Conservation (phyloP, 2,797 vertebrate species). For the Syndactyla subalaris region DNA sequence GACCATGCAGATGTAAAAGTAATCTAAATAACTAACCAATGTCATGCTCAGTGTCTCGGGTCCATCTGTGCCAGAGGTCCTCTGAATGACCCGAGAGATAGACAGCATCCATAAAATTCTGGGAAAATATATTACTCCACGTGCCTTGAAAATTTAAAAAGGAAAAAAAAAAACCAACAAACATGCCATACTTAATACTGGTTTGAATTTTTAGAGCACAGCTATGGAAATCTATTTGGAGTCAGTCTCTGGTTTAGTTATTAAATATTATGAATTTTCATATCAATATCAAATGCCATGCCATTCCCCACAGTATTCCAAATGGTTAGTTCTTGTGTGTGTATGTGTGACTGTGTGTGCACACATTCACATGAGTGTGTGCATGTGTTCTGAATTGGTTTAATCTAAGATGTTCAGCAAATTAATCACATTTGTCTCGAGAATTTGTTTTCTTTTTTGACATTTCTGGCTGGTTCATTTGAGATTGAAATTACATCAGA, state of each 20-base stretch:
- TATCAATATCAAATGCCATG: background rate
- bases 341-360: background rate
- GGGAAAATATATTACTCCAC: conserved; percentile 82
- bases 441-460: background rate
- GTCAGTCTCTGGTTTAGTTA: background rate
- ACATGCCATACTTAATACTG: accelerated
- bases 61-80: conserved; percentile 68
- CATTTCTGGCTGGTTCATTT: background rate
- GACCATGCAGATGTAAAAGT: background rate
- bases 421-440: background rate
- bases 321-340: background rate
- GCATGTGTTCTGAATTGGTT: background rate
- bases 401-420: background rate
- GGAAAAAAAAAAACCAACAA: background rate
- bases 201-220: background rate
- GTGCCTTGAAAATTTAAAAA: conserved; percentile 57
- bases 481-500: background rate
- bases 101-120: conserved; percentile 76
- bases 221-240: background rate
- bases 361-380: too few species aligned
- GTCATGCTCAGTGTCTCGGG: conserved; percentile 41
- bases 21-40: conserved; percentile 64
- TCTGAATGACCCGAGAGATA: conserved; percentile 67
- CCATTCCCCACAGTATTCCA: background rate
- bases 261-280: background rate